Evolutionary conservation across 1,140 invertebrate species (phyloP).

Genomic region (Drosophila rhopaloa): DNA sequence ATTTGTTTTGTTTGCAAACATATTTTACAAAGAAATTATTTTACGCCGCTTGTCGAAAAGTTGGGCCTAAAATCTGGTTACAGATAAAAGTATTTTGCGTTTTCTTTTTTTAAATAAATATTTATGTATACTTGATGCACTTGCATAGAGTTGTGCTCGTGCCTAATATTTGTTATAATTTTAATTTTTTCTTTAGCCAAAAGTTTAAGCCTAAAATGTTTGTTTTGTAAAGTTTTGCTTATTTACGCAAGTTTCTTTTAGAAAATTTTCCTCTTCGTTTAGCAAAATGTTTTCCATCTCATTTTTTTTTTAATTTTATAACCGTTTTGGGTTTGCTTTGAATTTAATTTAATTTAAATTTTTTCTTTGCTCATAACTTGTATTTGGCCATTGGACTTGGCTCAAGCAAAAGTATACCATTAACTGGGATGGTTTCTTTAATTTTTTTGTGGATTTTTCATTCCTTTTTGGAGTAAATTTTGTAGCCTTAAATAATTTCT

Average conservation of each 20-base stretch:
- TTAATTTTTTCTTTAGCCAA: constrained; percentile 64
- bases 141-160: constrained; percentile 47
- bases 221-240: constrained; percentile 42
- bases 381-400: constrained; percentile 57
- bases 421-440: constrained; percentile 39
- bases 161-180: constrained; percentile 64
- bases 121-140: constrained; percentile 55
- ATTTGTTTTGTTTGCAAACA: constrained; percentile 51
- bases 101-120: constrained; percentile 65
- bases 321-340: constrained; percentile 57
- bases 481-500: constrained; percentile 82
- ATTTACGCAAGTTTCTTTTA: constrained; percentile 67
- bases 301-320: constrained; percentile 58
- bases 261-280: constrained; percentile 52
- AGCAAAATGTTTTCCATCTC: constrained; percentile 39
- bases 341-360: constrained; percentile 47
- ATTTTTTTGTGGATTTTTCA: constrained; percentile 35
- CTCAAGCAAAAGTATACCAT: constrained; percentile 75
- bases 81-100: constrained; percentile 50
- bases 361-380: constrained; percentile 37
- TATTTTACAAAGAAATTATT: constrained; percentile 82
- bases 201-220: constrained; percentile 79
- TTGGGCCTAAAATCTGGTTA: constrained; percentile 71
- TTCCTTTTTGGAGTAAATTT: constrained; percentile 60
- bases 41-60: constrained; percentile 74